Evolutionary conservation across 2,888 invertebrate genomes (phyloP), one percentile per base, ranked within the genome.

Genomic region (Aphrophora alni): DNA sequence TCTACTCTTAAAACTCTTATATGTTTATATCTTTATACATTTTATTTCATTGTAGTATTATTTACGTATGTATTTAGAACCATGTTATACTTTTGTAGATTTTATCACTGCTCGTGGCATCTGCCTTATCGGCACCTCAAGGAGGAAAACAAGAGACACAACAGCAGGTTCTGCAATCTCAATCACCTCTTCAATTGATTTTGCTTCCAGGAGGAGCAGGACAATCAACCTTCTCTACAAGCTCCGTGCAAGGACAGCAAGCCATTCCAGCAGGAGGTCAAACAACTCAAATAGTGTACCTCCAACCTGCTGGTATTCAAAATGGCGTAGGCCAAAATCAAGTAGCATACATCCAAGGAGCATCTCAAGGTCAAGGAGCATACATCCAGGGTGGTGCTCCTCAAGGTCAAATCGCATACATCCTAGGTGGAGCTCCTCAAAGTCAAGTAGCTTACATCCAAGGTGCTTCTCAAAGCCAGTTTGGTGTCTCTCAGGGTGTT

Each of bases 261-360:
- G 28, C 44, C 12, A 33, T 74, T 17, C 73, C 68, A 0, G 73
- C 68, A 1, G 79, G 72, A 5, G 72, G 72, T 44, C 78, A 78
- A 59, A 33, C 72, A 8, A 51, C 78, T 44, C 78, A 78, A 59
- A 33, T 78, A 8, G 68, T 73, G 21, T 74, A 79, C 69, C 74
- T 74, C 1, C 79, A 79, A 68, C 24, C 44, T 14, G 8, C 44
- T 44, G 44, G 44, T 2, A 2, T 14, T 2, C 17, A 7, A 14
- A 44, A 7, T 14, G 44, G 44, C 5, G 44, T 2, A 44, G 10
- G 5, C 4, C 44, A 44, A 44, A 14, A 14, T 7, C 44, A 44
- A 14, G 44, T 44, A 2, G 8, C 44, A 14, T 44, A 44, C 44
- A 14, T 44, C 2, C 44, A 69, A 69, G 70, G 70, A 5, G 70